Evolutionary conservation across 1,140 invertebrate species (phyloP).

Genomic region (Zaprionus davidi): DNA sequence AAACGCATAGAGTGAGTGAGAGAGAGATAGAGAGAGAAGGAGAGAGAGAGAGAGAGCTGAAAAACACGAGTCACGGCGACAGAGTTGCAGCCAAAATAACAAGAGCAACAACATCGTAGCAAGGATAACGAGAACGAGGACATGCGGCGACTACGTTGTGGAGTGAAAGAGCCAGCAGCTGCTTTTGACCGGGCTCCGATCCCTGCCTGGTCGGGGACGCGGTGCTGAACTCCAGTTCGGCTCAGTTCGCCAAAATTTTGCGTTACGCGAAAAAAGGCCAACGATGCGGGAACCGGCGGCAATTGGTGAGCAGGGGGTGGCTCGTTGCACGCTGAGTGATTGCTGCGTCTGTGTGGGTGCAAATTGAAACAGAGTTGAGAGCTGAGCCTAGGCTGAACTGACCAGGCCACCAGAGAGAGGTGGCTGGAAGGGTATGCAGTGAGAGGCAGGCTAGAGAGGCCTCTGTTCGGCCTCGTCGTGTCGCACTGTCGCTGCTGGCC

Average conservation of each 20-base stretch:
- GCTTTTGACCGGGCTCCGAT: slow-evolving; percentile 8
- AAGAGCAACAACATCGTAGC: slow-evolving; percentile 18
- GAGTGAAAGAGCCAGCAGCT: slow-evolving; percentile 48
- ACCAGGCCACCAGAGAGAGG: background rate
- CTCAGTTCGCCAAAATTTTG: slow-evolving; percentile 53
- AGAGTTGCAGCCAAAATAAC: slow-evolving; percentile 53
- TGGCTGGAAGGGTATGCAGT: background rate
- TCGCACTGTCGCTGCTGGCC: slow-evolving; percentile 68
- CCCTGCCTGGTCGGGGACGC: background rate
- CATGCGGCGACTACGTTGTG: slow-evolving; percentile 16
- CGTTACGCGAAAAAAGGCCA: slow-evolving; percentile 66
- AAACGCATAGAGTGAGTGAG: slow-evolving; percentile 46
- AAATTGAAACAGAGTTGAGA: slow-evolving; percentile 76
- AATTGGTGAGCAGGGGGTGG: slow-evolving; percentile 29
- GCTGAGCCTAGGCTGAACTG: slow-evolving; percentile 23
- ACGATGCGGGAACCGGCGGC: slow-evolving; percentile 22
- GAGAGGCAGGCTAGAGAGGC: background rate
- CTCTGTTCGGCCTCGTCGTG: slow-evolving; percentile 51
- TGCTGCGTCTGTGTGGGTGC: slow-evolving; percentile 69
- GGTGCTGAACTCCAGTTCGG: slow-evolving; percentile 12
- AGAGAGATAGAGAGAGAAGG: slow-evolving; percentile 5
- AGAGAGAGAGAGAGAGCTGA: slow-evolving; percentile 3
- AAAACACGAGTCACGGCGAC: slow-evolving; percentile 45
- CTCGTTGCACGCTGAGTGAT: slow-evolving; percentile 60
- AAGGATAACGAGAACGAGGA: slow-evolving; percentile 39